Evolutionary conservation across 2,113 vertebrate genomes (phyloP), one percentile per base, ranked within the genome.

Genomic region (Marmota monax): DNA sequence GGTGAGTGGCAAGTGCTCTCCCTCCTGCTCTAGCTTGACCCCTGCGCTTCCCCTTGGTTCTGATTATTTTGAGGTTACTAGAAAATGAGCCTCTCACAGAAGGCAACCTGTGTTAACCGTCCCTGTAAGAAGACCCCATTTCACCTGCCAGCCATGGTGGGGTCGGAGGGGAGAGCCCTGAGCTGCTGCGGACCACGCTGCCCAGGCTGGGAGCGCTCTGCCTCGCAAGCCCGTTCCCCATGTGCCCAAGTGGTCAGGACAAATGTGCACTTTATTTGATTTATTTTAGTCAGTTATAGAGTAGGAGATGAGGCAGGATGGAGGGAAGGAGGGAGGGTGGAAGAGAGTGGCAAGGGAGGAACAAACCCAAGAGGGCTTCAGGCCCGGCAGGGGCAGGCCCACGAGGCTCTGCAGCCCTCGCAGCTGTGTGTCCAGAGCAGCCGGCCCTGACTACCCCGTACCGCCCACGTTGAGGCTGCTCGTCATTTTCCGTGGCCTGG

Each of bases 381-480:
- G 58, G 20, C 58, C 6, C 8, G 0, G 58, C 58, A 61, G 58
- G 56, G 58, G 58, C 58, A 17, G 53, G 51, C 56, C 22, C 58
- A 23, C 6, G 23, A 9, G 58, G 58, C 7, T 61, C 58, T 10
- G 58, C 20, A 25, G 56, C 18, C 56, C 58, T 8, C 58, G 22
- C 58, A 3, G 23, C 7, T 25, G 23, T 7, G 7, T 1, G 7
- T 23, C 23, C 58, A 25, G 58, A 25, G 8, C 58, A 61, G 58
- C 23, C 7, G 58, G 58, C 23, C 56, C 56, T 58, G 56, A 22
- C 56, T 58, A 20, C 56, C 18, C 58, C 4, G 5, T 1, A 5
- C 37, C 42, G 32, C 25, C 37, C 29, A 72, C 2, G 0, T 2
- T 0, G 25, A 2, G 1, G 42, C 4, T 37, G 17, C 0, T 7